Conservation (phyloP, 2,797 vertebrate genomes). For the Dallia pectoralis region DNA sequence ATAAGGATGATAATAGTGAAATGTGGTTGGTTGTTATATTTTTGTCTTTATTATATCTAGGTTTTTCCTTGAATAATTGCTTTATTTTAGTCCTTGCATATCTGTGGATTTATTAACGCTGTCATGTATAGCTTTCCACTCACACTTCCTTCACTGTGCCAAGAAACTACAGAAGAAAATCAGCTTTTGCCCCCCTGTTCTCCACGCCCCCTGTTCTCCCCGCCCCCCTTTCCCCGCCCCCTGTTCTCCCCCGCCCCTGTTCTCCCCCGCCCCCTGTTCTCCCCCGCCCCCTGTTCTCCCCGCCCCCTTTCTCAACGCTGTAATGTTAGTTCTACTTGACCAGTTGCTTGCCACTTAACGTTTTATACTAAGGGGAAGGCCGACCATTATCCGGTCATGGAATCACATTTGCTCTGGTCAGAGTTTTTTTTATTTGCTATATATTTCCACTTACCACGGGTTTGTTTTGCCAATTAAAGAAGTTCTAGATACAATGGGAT, state of each 20-base stretch:
- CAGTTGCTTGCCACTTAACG: background rate
- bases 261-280: no score
- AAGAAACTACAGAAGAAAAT: conserved; percentile 35
- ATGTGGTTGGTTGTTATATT: conserved; percentile 41
- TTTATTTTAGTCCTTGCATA: conserved; percentile 22
- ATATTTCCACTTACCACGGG: conserved; percentile 72
- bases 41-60: conserved; percentile 53
- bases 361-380: conserved; percentile 13
- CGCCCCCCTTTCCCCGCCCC: background rate
- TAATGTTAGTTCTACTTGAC: conserved; percentile 43
- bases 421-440: conserved; percentile 52
- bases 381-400: conserved; percentile 13
- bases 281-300: conserved; percentile 47
- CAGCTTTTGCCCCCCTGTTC: conserved; percentile 50
- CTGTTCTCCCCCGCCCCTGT: conserved; percentile 39
- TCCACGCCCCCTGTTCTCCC: conserved; percentile 20
- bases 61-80: conserved; percentile 41
- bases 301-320: no score
- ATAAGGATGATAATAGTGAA: conserved; percentile 47
- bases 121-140: conserved; percentile 63
- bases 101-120: conserved; percentile 28
- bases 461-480: conserved; percentile 72
- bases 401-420: conserved; percentile 22
- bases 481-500: background rate
- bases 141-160: background rate